Percentiles rank a stretch among this genome's conserved stretches.
Conservation (phyloP, 2,797 vertebrate genomes). For the Scomberomorus guttatus region DNA sequence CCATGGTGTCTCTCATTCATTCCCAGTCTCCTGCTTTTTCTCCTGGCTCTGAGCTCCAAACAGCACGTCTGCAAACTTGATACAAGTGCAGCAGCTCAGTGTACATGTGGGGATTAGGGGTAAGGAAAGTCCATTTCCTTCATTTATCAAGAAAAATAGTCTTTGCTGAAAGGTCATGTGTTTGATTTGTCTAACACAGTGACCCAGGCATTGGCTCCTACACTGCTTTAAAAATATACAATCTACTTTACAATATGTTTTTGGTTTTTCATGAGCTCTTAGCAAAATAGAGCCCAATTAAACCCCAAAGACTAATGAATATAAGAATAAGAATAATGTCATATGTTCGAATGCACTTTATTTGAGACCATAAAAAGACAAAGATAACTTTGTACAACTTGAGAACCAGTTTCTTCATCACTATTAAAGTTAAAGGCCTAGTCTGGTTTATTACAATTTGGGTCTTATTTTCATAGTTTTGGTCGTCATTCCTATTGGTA, state of each 20-base stretch:
- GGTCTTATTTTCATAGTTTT: background rate
- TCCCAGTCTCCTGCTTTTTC: slow-evolving; percentile 45
- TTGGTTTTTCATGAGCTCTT: slow-evolving; percentile 22
- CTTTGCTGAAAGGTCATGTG: slow-evolving; percentile 37
- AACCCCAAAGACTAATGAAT: background rate
- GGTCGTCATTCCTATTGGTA: background rate
- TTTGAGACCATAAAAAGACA: slow-evolving; percentile 8
- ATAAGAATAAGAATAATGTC: background rate
- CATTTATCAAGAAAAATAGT: slow-evolving; percentile 55
- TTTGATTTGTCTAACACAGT: slow-evolving; percentile 39
- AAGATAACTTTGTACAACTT: background rate
- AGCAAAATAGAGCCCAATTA: slow-evolving; percentile 14
- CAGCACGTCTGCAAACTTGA: slow-evolving; percentile 54
- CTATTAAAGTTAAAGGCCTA: background rate
- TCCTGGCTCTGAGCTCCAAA: slow-evolving; percentile 47
- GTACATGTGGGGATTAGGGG: slow-evolving; percentile 57
- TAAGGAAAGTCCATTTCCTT: slow-evolving; percentile 71
- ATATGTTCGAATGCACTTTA: slow-evolving; percentile 10
- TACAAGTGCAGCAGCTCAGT: slow-evolving; percentile 37
- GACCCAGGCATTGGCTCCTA: slow-evolving; percentile 14
- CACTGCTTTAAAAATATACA: slow-evolving; percentile 18
- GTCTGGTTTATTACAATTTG: background rate
- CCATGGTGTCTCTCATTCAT: slow-evolving; percentile 52
- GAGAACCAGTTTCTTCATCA: background rate
- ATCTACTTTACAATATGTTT: slow-evolving; percentile 7